Base-by-base conservation (phyloP, 2,888 invertebrate species). In the Therioaphis trifolii region DNA sequence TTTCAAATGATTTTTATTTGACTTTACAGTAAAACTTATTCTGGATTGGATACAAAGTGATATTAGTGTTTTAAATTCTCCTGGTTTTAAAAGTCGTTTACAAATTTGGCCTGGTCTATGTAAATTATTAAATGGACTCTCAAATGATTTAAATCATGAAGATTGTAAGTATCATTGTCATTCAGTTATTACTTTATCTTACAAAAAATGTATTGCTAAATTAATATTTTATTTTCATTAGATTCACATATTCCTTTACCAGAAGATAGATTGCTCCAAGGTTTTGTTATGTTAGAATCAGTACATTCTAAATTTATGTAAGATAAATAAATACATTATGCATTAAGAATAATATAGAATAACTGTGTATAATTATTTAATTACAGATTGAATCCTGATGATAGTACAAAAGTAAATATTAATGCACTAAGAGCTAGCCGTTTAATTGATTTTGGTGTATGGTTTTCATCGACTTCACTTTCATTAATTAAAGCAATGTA, bases 91-190 rank as follows among this genome's bases (percentile, higher is more conserved):
- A 43, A 90, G 90, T 85, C 90, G 91, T 75, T 90, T 92, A 68
- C 93, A 93, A 88, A 92, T 95, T 87, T 95, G 95, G 95, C 93
- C 93, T 12, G 93, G 94, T 87, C 89, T 95, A 76, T 94, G 94
- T 87, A 93, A 93, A 88, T 89, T 94, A n/a, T 89, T 95, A 86
- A 94, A 93, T 88, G 91, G 90, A 85, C 89, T 94, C 72, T 92
- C 92, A 86, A 88, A 88, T 85, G 89, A 88, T 78, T 87, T 91
- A 85, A 88, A 88, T 85, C 88, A 89, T 78, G 89, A 90, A 85
- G 89, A 90, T 87, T 91, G 92, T 93, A 88, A 89, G 91, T 90
- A 76, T 71, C 18, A 21, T 11, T 18, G 11, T 69, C 46, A 15
- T 66, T 63, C 68, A 49, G 15, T 21, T 78, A 77, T 78, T 27